Conservation (phyloP, 2,797 vertebrate genomes). For the Pangasius krempfi region DNA sequence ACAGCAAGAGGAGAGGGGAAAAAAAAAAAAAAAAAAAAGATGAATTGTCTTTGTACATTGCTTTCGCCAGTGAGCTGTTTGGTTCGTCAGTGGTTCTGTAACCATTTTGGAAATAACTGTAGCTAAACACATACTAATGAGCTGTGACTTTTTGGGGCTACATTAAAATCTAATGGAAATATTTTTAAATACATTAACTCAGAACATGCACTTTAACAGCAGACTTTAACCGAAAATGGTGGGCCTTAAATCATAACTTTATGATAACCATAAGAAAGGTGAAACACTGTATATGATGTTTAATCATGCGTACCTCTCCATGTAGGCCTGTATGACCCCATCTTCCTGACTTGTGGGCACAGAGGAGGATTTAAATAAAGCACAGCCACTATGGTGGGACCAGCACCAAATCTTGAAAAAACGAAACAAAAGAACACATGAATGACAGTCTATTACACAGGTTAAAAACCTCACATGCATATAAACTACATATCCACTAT, state of each 20-base stretch:
- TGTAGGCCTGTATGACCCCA: slow-evolving; percentile 72
- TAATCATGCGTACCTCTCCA: slow-evolving; percentile 74
- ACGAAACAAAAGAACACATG: not conserved
- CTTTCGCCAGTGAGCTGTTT: not conserved
- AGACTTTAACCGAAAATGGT: not conserved
- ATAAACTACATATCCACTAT: no score
- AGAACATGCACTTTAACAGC: not conserved
- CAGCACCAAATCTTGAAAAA: slow-evolving; percentile 85
- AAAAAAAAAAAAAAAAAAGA: not conserved
- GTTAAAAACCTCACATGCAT: not conserved
- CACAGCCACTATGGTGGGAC: slow-evolving; percentile 83
- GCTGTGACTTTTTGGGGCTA: not conserved
- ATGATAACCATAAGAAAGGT: not conserved
- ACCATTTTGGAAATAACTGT: not conserved
- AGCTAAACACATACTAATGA: not conserved
- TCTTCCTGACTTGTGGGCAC: slow-evolving; percentile 82
- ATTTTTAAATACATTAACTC: not conserved
- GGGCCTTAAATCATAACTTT: not conserved
- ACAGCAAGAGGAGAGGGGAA: no score
- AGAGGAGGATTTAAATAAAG: slow-evolving; percentile 83
- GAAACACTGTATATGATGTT: not conserved
- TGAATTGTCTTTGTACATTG: not conserved
- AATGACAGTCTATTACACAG: not conserved
- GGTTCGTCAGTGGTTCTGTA: not conserved
- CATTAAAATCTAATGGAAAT: not conserved